These are phyloP conservation scores for Chionis minor DNA, from an alignment of 2,113 vertebrate genomes.

Conservation along the genomic window DNA sequence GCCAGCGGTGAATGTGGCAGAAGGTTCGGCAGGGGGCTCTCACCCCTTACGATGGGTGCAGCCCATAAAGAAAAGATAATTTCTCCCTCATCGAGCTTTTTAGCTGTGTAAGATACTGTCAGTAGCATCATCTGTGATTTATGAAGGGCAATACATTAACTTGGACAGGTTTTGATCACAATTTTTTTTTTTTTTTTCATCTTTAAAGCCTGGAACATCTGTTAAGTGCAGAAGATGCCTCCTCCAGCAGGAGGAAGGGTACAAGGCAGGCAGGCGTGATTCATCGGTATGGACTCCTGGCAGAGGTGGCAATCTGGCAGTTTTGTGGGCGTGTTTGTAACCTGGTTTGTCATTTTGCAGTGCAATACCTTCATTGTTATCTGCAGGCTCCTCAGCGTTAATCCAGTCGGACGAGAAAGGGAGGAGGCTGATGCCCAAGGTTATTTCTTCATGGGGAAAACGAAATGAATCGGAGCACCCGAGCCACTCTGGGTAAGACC, in stretches of 20 bases:
- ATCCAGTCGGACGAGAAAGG: not conserved
- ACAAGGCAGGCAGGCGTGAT: constrained; percentile 28
- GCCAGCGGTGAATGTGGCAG: not conserved
- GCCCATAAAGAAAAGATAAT: not conserved
- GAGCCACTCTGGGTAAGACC: not conserved
- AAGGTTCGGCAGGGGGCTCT: not conserved
- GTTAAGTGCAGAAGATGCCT: not conserved
- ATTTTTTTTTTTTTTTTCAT: not conserved
- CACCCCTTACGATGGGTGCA: not conserved
- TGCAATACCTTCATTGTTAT: not conserved
- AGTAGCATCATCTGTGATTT: not conserved
- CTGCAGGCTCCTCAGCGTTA: not conserved
- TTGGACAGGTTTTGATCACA: not conserved
- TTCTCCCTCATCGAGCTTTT: not conserved
- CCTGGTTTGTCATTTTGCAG: constrained; percentile 33
- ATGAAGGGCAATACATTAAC: not conserved
- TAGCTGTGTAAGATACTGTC: not conserved
- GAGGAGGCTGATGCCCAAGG: not conserved
- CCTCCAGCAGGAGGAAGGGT: not conserved
- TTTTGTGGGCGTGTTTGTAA: constrained; percentile 51
- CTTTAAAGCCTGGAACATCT: not conserved
- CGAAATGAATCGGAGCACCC: not conserved
- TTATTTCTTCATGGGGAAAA: not conserved
- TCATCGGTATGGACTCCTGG: constrained; percentile 46
- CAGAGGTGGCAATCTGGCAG: constrained; percentile 58